These are phyloP conservation scores for Pachypanchax playfairii DNA, from an alignment of 2,113 vertebrate genomes.

Conservation along the genomic window DNA sequence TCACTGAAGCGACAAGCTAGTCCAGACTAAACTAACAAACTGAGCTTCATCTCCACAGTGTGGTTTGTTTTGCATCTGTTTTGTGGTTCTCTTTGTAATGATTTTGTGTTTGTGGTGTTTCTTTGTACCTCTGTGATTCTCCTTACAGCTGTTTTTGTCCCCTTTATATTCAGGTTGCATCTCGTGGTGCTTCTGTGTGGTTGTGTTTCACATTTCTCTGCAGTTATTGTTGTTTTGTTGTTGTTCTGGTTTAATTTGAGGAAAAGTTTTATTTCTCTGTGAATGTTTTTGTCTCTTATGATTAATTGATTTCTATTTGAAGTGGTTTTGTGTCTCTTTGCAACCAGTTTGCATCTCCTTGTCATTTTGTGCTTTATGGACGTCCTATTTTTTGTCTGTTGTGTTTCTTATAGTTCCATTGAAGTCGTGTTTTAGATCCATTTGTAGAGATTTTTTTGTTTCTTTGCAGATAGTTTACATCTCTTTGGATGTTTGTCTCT, in stretches of 20 bases:
- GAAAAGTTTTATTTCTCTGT: background rate
- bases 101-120: background rate
- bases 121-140: background rate
- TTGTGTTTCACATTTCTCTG: background rate
- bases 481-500: background rate
- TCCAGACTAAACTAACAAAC: background rate
- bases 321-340: background rate
- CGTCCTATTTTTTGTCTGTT: no score
- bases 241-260: background rate
- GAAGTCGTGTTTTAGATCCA: no score
- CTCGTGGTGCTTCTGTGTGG: background rate
- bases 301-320: background rate
- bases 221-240: background rate
- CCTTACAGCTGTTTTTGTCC: background rate
- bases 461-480: background rate
- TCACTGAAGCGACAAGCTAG: slow-evolving; percentile 2
- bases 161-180: background rate
- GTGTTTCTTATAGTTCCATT: background rate
- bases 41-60: background rate
- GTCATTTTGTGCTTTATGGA: background rate
- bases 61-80: slow-evolving; percentile 7
- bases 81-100: background rate
- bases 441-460: background rate
- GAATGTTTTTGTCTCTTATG: background rate
- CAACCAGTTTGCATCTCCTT: background rate